Evolutionary conservation across 2,888 invertebrate genomes (phyloP).

Genomic region (Ophion costatus): DNA sequence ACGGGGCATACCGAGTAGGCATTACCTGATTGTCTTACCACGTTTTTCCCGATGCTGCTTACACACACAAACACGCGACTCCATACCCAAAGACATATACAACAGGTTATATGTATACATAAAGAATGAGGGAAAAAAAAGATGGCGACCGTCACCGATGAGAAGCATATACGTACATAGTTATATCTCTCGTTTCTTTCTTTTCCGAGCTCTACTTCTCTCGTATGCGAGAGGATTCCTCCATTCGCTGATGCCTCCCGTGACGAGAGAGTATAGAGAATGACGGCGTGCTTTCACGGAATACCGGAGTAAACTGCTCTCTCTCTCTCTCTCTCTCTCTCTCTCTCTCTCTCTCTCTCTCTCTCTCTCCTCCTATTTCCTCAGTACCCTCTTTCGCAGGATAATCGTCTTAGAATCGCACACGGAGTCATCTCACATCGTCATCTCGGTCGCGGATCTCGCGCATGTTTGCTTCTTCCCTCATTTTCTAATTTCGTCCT

Average conservation of each 20-base stretch:
- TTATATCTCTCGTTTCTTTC: conserved; percentile 34
- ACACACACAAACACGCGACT: conserved; percentile 51
- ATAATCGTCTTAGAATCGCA: conserved; percentile 39
- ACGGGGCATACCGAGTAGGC: conserved; percentile 82
- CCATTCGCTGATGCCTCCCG: conserved; percentile 51
- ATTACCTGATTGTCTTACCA: conserved; percentile 82
- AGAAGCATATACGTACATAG: conserved; percentile 45
- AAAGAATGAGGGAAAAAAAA: conserved; percentile 15
- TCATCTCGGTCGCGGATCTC: conserved; percentile 29
- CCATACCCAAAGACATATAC: conserved; percentile 24
- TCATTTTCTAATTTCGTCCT: no score
- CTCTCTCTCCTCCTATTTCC: background rate
- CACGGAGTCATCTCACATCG: conserved; percentile 16
- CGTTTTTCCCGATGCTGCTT: conserved; percentile 50
- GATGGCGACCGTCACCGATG: conserved; percentile 52
- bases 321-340: background rate
- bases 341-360: background rate
- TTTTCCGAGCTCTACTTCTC: conserved; percentile 45
- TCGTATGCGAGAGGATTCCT: conserved; percentile 45
- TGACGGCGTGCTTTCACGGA: conserved; percentile 72
- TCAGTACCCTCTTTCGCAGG: background rate
- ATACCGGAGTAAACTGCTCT: conserved; percentile 68
- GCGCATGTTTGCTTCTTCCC: no score
- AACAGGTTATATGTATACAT: conserved; percentile 31
- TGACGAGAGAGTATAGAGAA: conserved; percentile 50